Conservation (phyloP, 2,888 invertebrate genomes). For the Myathropa florea region DNA sequence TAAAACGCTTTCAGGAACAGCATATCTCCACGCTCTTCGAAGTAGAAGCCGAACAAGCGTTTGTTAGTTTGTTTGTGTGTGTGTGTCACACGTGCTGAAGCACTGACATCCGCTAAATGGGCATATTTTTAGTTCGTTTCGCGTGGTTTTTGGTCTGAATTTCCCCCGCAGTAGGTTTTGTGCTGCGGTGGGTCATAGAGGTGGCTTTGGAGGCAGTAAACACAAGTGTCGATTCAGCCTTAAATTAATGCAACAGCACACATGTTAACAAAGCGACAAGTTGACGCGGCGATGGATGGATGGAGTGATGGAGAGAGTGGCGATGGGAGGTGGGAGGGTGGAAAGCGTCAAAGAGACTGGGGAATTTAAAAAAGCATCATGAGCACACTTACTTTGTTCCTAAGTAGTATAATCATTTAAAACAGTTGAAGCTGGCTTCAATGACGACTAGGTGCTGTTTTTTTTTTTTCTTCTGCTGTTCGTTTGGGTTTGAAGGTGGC, state of each 20-base stretch:
- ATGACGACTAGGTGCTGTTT: not conserved
- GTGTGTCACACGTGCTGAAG: constrained; percentile 14
- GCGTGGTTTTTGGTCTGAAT: not conserved
- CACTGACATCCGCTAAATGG: constrained; percentile 46
- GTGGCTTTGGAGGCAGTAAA: not conserved
- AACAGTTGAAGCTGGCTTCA: not conserved
- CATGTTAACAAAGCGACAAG: too few species aligned
- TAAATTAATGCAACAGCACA: too few species aligned
- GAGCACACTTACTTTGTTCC: not conserved
- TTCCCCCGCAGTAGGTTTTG: not conserved
- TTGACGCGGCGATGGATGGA: too few species aligned
- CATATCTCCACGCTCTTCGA: too few species aligned
- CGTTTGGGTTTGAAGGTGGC: not conserved
- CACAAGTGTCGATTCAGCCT: not conserved
- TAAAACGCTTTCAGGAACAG: too few species aligned
- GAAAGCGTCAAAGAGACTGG: not conserved
- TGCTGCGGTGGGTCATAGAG: not conserved
- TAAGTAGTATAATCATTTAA: not conserved
- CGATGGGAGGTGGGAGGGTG: too few species aligned
- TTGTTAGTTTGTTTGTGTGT: not conserved
- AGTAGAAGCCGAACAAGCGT: too few species aligned
- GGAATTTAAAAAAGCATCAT: not conserved
- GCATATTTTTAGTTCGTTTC: not conserved
- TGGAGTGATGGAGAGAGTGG: too few species aligned
- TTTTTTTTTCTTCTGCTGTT: not conserved